A percentile compares a stretch with the other conserved stretches of the same genome.
These are phyloP conservation scores for Zaprionus bogoriensis DNA, from an alignment of 2,888 invertebrate species.

Conservation along the genomic window DNA sequence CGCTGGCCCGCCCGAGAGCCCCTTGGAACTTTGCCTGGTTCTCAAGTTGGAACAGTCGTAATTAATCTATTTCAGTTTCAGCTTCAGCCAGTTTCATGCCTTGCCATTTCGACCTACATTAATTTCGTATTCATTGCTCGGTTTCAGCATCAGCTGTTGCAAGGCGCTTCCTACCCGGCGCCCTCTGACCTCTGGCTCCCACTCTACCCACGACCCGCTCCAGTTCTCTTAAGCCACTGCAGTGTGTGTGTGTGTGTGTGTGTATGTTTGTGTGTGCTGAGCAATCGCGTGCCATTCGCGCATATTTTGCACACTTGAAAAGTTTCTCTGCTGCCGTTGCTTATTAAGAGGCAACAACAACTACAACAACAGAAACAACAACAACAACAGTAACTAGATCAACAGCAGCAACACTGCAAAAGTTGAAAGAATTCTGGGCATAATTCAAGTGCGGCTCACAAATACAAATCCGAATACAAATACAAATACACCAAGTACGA, in stretches of 20 bases:
- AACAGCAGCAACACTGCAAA: slow-evolving; percentile 17
- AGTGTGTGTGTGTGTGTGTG: neutral
- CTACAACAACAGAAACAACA: slow-evolving; percentile 6
- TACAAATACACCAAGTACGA: slow-evolving; percentile 4
- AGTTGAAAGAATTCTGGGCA: slow-evolving; percentile 58
- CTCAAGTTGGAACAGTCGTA: slow-evolving; percentile 44
- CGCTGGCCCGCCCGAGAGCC: neutral
- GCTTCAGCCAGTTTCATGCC: slow-evolving; percentile 63
- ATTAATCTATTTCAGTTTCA: slow-evolving; percentile 75
- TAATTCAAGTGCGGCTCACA: slow-evolving; percentile 67
- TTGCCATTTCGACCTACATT: slow-evolving; percentile 74
- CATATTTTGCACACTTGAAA: slow-evolving; percentile 73
- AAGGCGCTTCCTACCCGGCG: neutral
- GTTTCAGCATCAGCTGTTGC: slow-evolving; percentile 66
- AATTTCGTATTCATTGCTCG: slow-evolving; percentile 70
- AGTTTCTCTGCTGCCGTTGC: slow-evolving; percentile 53
- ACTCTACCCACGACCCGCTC: neutral
- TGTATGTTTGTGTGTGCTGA: neutral
- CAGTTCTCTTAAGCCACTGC: no score
- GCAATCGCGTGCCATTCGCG: slow-evolving; percentile 59
- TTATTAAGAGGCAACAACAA: slow-evolving; percentile 65
- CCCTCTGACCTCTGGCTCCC: neutral
- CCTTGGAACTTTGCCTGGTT: neutral
- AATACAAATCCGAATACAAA: slow-evolving; percentile 31
- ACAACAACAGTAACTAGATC: slow-evolving; percentile 27